Evolutionary conservation across 2,888 invertebrate species (phyloP), one percentile per base, ranked within the genome.

Genomic region (Rhagophthalmus giganteus): DNA sequence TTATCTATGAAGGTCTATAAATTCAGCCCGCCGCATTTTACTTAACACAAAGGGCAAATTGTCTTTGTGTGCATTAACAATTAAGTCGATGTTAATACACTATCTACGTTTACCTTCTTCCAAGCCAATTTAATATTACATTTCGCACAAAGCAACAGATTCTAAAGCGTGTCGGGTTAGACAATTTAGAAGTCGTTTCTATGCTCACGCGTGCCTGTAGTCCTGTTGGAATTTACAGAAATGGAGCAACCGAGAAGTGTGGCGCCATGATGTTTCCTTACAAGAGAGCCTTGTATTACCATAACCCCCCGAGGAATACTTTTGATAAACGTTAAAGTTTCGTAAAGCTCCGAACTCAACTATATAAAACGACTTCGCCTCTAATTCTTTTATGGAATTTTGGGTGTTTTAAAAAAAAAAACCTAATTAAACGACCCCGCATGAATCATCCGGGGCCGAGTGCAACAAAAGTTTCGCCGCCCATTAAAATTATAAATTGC

Each of bases 261-360:
- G 49, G 53, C 54, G 45, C 54, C 55, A 55, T 55, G 54, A 50
- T 51, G 53, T 54, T 46, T 55, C 31, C 47, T 46, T 54, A 51
- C 50, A 57, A 53, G 40, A 47, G 45, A 46, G 54, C 51, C 44
- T 42, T 26, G 53, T 41, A 55, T 59, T 57, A 51, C 37, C 57
- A 48, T 55, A 47, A 54, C 46, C 39, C 46, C 28, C 31, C n/a
- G n/a, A 52, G 40, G 50, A 26, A 28, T 52, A 37, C 53, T 42
- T 51, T 59, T 59, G 56, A 58, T 56, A 56, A 58, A 54, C 52
- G 50, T 30, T 48, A 54, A 44, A 49, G 25, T 42, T 50, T 50
- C 26, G 11, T 27, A 32, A 48, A 28, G 40, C 34, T 35, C 40
- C 30, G 28, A 40, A 42, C 42, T 45, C n/a, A n/a, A n/a, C n/a